These are phyloP conservation scores for Melanotaenia boesemani DNA, from an alignment of 2,797 vertebrate species.

Conservation along the genomic window DNA sequence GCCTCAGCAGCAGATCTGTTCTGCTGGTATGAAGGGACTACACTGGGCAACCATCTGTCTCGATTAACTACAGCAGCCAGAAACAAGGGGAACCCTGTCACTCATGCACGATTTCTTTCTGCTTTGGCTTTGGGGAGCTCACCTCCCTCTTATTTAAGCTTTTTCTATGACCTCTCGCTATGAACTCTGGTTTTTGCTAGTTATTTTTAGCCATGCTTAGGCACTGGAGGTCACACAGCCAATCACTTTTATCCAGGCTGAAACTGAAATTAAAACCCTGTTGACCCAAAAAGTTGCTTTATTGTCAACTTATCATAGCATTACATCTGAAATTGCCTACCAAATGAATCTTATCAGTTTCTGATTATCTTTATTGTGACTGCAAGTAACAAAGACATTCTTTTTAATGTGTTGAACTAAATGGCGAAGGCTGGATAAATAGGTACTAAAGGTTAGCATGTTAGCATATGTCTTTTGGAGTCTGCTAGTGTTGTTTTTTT, in stretches of 20 bases:
- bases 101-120: conserved; percentile 50
- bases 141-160: conserved; percentile 3
- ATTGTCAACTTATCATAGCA: too few species aligned
- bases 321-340: too few species aligned
- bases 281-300: too few species aligned
- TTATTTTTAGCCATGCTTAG: background rate
- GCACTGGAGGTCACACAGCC: background rate
- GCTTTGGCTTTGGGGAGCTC: conserved; percentile 37
- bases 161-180: conserved; percentile 17
- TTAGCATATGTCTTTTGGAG: background rate
- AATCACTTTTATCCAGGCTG: background rate
- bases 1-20: conserved; percentile 57
- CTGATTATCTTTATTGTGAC: background rate
- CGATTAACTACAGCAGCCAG: conserved; percentile 50
- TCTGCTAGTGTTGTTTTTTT: background rate
- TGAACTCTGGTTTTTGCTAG: conserved; percentile 24
- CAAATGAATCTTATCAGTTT: background rate
- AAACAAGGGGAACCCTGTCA: conserved; percentile 55
- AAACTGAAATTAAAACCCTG: background rate
- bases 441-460: background rate
- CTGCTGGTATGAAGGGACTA: conserved; percentile 64
- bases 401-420: background rate
- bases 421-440: background rate
- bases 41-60: conserved; percentile 75
- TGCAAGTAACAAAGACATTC: background rate